Evolutionary conservation across 2,797 vertebrate species (phyloP), one percentile per base, ranked within the genome.

Genomic region (Threskiornis aethiopicus): DNA sequence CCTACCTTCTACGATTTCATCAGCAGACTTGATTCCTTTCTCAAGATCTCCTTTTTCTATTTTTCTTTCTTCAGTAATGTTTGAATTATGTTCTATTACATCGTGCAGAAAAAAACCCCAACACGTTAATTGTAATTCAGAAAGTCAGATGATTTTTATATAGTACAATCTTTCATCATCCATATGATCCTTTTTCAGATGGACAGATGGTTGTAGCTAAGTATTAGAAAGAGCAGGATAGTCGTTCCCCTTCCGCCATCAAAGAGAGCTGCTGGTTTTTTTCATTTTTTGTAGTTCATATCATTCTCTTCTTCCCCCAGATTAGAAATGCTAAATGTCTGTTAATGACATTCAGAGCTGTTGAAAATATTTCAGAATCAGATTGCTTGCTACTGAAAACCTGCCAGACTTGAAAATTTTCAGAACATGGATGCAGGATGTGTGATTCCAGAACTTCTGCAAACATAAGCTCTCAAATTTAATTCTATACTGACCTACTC

Each of bases 1-100:
- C n/a, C 59, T 96, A 98, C 98, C 98, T 97, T 98, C 94, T 86
- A 96, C 77, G 58, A 98, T 94, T 75, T 97, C 85, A 64, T 98
- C 95, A 82, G 94, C 97, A 9, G 94, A 54, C 44, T 94, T 79
- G 88, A 98, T 98, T 77, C 93, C 97, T 70, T 90, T 29, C 21
- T 97, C 94, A 46, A 89, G 87, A 87, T 97, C 54, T 95, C 97
- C 98, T 89, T 96, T 87, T 76, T 98, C 92, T 28, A 98, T 70
- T 95, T 97, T 97, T 76, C 69, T 97, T 91, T 98, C 96, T 79
- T 35, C 19, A 81, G 62, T 44, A 61, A 98, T 82, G 80, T 96
- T 98, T 31, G 97, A 98, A 55, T 97, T 91, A 61, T 97, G 90
- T 41, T 95, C 66, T 79, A 98, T 87, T 67, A 97, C 95, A 81